These are phyloP conservation scores for Creontiades dilutus DNA, from an alignment of 2,888 invertebrate genomes.

Conservation along the genomic window DNA sequence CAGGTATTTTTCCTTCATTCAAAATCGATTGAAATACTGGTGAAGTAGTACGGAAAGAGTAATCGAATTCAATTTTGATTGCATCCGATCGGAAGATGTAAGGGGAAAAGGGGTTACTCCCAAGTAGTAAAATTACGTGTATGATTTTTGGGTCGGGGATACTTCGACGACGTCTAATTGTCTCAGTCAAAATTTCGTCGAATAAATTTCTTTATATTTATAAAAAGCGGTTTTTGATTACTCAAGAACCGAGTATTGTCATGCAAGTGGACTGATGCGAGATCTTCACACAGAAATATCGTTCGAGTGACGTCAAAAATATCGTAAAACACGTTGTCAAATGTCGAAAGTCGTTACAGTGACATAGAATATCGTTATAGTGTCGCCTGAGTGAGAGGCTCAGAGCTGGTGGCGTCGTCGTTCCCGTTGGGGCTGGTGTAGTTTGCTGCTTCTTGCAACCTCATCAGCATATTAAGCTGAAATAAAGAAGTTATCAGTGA, in stretches of 20 bases:
- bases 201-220: background rate
- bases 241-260: slow-evolving; percentile 35
- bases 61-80: background rate
- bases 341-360: background rate
- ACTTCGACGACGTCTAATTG: background rate
- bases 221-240: background rate
- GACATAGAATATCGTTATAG: slow-evolving; percentile 34
- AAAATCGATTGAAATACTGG: background rate
- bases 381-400: slow-evolving; percentile 61
- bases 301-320: background rate
- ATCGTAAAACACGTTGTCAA: no score
- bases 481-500: slow-evolving; percentile 77
- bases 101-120: background rate
- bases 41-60: background rate
- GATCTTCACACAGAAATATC: background rate
- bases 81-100: background rate
- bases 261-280: slow-evolving; percentile 35
- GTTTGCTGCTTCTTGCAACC: slow-evolving; percentile 96
- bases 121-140: background rate
- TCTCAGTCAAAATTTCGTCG: slow-evolving; percentile 36
- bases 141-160: background rate
- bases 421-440: slow-evolving; percentile 92
- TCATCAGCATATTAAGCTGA: slow-evolving; percentile 96
- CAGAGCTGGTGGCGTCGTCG: slow-evolving; percentile 50
- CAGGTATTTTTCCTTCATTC: background rate